Base-by-base conservation (phyloP, 2,888 invertebrate species). In the Cantharis flavilabris region DNA sequence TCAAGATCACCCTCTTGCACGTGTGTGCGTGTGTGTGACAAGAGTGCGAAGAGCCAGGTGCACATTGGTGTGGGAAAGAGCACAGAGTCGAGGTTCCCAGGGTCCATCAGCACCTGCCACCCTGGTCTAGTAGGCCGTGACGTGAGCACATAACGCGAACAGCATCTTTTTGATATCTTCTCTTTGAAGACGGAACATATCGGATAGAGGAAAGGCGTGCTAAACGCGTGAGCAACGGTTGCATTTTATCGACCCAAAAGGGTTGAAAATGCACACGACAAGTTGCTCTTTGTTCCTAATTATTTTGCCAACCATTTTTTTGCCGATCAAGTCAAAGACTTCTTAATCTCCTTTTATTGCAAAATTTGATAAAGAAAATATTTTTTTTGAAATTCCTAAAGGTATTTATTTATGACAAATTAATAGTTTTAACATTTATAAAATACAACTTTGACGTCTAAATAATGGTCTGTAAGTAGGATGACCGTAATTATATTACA, bases 31-130 rank as follows among this genome's bases (percentile, higher is more conserved):
- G 82, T 83, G 81, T 81, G 79, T 81, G 79, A 79, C 81, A 80
- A 79, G 80, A 81, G 79, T 79, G 78, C 78, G 78, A 81, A 76
- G 70, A 76, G 81, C 84, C 84, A 84, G 84, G 84, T 84, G 84
- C 83, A 81, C 75, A 82, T 80, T 82, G 83, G 83, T 83, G 83
- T 83, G 83, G 84, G 83, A 83, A 84, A 82, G 80, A 79, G 76
- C 78, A 79, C 78, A 74, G 80, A 79, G 81, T 81, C 73, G 81
- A 80, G 83, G 83, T 83, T 83, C 84, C 84, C 83, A 83, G 84
- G 83, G 82, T 82, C 82, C 81, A 78, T 80, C 77, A 81, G 83
- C 83, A 84, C 83, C 83, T 83, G 84, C 82, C 82, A 79, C 80
- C 80, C 80, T 78, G 76, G 76, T 76, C 76, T 76, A 76, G 75